phyloP scores from a whole-genome alignment of 1,140 invertebrate genomes.

The Brachionus paranguensis region DNA sequence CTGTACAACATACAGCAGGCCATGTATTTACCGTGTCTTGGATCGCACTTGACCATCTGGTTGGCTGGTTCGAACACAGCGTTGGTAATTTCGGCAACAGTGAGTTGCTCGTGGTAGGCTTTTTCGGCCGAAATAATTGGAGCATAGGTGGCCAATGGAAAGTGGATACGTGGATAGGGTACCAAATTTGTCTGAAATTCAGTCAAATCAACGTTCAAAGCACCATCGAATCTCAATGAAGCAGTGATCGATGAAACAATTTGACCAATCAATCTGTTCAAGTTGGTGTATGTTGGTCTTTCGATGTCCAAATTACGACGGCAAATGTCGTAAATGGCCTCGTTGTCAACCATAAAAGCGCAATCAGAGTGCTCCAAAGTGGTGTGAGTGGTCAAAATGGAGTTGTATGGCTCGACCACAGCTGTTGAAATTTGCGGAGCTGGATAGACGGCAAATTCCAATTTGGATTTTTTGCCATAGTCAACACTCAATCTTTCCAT shows the following conservation, averaged over 20 bases:
- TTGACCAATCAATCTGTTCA: constrained; percentile 71
- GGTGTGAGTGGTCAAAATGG: constrained; percentile 52
- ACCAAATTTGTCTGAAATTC: constrained; percentile 67
- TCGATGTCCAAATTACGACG: constrained; percentile 65
- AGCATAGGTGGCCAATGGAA: constrained; percentile 53
- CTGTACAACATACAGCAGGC: constrained; percentile 57
- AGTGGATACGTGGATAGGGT: constrained; percentile 55
- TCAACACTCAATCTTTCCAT: constrained; percentile 85
- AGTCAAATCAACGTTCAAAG: constrained; percentile 72
- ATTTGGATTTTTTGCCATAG: constrained; percentile 46
- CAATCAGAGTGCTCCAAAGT: constrained; percentile 55
- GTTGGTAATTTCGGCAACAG: constrained; percentile 58
- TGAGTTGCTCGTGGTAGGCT: constrained; percentile 57
- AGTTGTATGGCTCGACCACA: constrained; percentile 58
- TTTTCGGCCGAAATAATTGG: constrained; percentile 47
- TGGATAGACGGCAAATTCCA: constrained; percentile 49
- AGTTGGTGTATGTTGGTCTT: constrained; percentile 72
- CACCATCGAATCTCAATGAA: constrained; percentile 71
- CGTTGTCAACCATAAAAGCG: constrained; percentile 72
- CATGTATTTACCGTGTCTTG: constrained; percentile 72
- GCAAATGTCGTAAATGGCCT: constrained; percentile 77
- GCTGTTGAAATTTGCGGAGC: constrained; percentile 54
- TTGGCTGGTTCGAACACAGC: constrained; percentile 64
- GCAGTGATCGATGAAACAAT: constrained; percentile 63
- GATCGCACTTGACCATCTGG: constrained; percentile 67